Evolutionary conservation across 1,140 invertebrate species (phyloP), one percentile per base, ranked within the genome.

Genomic region (Homalodisca vitripennis): DNA sequence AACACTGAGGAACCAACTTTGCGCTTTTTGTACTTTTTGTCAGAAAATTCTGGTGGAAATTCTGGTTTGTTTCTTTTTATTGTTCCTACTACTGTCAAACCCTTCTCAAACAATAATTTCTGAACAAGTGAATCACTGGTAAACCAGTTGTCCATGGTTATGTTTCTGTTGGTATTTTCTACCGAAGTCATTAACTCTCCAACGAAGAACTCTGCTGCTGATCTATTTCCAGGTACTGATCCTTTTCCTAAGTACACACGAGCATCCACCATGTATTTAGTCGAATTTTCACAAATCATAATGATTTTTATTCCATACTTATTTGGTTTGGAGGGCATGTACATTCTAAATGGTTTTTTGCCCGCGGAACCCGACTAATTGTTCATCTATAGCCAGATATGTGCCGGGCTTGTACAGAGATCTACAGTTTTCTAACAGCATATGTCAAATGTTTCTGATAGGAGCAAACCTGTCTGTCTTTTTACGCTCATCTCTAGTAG

Each of bases 291-390:
- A n/a, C 73, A 75, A 20, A 79, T 69, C 48, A 70, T 73, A 31
- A 76, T 41, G 51, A 82, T 74, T 77, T 83, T 82, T 29, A 84
- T 72, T 0, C 82, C 83, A 41, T 41, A 41, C 17, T 41, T 41
- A 17, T 41, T 41, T 10, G 34, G 34, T 41, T 41, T 41, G 6
- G 34, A 41, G 72, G 81, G 79, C 63, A 83, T 82, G 69, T 82
- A 83, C 70, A 80, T 77, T 31, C 75, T 70, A 64, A 82, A 80
- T 46, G 68, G 68, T 66, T 78, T 80, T 14, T 75, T n/a, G 6
- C 17, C 79, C 81, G 47, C 79, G 66, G 74, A 82, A 83, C 27
- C 73, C 63, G 1, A 81, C 63, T 6, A 81, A 71, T 30, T 77
- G 75, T 71, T 81, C 78, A 72, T 81, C 78, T 51, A 80, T 74